A percentile compares a stretch with the other conserved stretches of the same genome.
Evolutionary conservation across 2,888 invertebrate genomes (phyloP).

Genomic region (Acanthosepion pharaonis): DNA sequence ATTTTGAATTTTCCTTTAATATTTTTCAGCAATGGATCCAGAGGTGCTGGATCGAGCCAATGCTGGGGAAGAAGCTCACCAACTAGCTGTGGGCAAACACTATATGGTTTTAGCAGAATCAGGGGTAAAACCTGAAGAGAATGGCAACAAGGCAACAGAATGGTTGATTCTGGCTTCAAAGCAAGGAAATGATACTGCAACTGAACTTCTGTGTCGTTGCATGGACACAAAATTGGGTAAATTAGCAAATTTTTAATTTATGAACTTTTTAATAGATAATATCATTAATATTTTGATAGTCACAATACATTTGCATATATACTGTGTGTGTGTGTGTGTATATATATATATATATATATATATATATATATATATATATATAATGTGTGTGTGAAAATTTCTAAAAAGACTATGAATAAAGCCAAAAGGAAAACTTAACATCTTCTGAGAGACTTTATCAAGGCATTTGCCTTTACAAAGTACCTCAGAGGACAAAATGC

Average conservation of each 20-base stretch:
- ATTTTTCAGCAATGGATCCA: background rate
- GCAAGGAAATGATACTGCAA: constrained; percentile 91
- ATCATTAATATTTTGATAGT: too few relatives aligned
- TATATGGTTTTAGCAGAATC: constrained; percentile 65
- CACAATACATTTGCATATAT: background rate
- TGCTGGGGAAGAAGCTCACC: constrained; percentile 63
- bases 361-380: background rate
- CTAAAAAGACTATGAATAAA: too few relatives aligned
- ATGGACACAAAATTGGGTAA: constrained; percentile 65
- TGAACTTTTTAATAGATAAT: too few relatives aligned
- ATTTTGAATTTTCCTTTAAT: background rate
- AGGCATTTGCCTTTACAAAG: too few relatives aligned
- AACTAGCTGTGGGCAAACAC: constrained; percentile 63
- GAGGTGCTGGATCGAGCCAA: constrained; percentile 54
- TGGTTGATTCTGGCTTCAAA: constrained; percentile 95
- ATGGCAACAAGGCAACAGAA: constrained; percentile 87
- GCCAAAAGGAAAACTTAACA: too few relatives aligned
- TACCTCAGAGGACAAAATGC: too few relatives aligned
- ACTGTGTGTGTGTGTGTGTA: background rate
- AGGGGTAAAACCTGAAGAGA: constrained; percentile 74
- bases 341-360: background rate
- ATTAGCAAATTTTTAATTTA: background rate
- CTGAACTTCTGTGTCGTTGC: constrained; percentile 80
- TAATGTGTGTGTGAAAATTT: background rate
- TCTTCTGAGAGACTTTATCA: too few relatives aligned